Base-by-base conservation (phyloP, 2,888 invertebrate genomes). In the Xestia sexstrigata region DNA sequence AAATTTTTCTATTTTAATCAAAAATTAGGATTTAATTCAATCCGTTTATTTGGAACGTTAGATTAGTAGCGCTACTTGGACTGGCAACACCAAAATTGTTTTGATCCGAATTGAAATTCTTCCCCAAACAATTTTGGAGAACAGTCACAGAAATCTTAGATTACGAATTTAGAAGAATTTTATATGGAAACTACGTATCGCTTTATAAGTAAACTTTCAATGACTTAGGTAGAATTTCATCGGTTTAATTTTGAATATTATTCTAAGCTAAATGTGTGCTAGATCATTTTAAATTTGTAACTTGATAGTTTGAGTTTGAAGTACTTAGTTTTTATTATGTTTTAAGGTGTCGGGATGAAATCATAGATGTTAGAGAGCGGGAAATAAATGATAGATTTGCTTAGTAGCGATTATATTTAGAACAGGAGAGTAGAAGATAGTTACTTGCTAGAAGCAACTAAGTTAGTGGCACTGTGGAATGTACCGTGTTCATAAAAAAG, bases 401-500 rank as follows among this genome's bases (percentile, higher is more conserved):
- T 87, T 87, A 89, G 81, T 87, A 89, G 87, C 86, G 88, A 87
- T 89, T 87, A 91, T 86, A 87, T 90, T 87, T 84, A 86, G 92
- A 91, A 91, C 84, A 89, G 92, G 92, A 94, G 91, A 92, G 91
- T 92, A 94, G 94, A 93, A 93, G 92, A 93, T 83, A 93, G 91
- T 94, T 95, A 95, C 92, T 88, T 93, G 91, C 93, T 93, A 93
- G 91, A 96, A 96, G 95, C 95, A 92, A 93, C 94, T 93, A 95
- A 93, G 93, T 94, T 83, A 94, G 95, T 94, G 96, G 96, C 96
- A 96, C 96, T 93, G 95, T 93, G 95, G 95, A 96, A 95, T 95
- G 96, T 96, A 96, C 96, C 93, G 91, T 94, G 92, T 94, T 94
- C 90, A 95, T 95, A 96, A 95, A 96, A 96, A 96, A 95, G 91